phyloP scores from a whole-genome alignment of 2,888 invertebrate genomes.

The Cataglyphis altisquamis region DNA sequence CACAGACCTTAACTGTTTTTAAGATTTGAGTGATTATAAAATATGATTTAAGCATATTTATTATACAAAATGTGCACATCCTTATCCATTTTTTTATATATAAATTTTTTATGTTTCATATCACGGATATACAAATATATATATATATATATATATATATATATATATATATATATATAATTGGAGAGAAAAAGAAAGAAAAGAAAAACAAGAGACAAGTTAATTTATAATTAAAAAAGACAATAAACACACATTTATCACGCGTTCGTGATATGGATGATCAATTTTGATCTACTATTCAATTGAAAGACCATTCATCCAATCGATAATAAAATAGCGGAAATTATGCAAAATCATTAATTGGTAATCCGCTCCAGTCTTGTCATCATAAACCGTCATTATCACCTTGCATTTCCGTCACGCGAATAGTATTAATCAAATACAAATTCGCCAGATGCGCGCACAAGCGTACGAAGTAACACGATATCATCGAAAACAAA shows the following conservation, averaged over 20 bases:
- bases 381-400: not conserved
- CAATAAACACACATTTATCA: not conserved
- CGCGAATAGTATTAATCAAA: constrained; percentile 12
- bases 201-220: not conserved
- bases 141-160: too few relatives aligned
- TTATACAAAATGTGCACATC: not conserved
- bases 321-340: not conserved
- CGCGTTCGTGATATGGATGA: not conserved
- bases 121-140: not conserved
- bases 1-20: not conserved
- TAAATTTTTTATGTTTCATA: not conserved
- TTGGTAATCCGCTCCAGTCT: not conserved
- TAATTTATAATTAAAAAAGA: not conserved
- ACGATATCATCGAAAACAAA: too few relatives aligned
- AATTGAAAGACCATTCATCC: not conserved
- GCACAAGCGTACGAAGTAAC: too few relatives aligned
- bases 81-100: not conserved
- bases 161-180: not conserved
- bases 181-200: not conserved
- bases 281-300: not conserved
- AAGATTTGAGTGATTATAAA: not conserved
- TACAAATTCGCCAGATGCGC: constrained; percentile 22
- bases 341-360: not conserved
- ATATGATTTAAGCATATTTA: not conserved
- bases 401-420: constrained; percentile 19